Base-by-base conservation (phyloP, 1,140 invertebrate species). In the Aphelinus certus region DNA sequence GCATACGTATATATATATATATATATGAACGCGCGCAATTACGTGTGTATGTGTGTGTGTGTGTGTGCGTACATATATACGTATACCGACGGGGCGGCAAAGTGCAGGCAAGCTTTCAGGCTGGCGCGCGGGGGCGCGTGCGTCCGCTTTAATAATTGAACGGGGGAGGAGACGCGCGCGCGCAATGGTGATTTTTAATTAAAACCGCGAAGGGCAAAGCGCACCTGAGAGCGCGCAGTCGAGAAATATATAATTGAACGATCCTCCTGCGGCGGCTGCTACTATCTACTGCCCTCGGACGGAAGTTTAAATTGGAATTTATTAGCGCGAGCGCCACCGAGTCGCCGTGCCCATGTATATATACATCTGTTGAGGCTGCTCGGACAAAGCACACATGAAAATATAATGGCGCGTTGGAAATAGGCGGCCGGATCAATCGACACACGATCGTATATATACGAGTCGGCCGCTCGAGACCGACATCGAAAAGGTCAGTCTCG, bases 251-350 rank as follows among this genome's bases (percentile, higher is more conserved):
- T 83, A 81, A 82, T 78, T 79, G 78, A 81, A 81, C 78, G 79
- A 78, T 81, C 70, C 77, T 71, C 76, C 61, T 26, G 66, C 51
- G 56, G 66, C 67, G 67, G 56, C 65, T 48, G 64, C 64, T 26
- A 46, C 58, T 45, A 48, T 45, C 57, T 61, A 26, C 26, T 58
- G 43, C 10, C 62, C 10, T 43, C 65, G 75, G 56, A 73, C 66
- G 79, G 80, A 83, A 83, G 71, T 83, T 83, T 82, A 79, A 82
- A 82, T 76, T 61, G 49, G 78, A 83, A 81, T 83, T 84, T 84
- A 83, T 83, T 79, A 78, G 78, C 68, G 47, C 58, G 70, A 72
- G 43, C 42, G 60, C 43, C 7, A 47, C 3, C n/a, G 61, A 63
- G 61, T 26, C 26, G 26, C 0, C 26, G 26, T 26, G 26, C 26